Base-by-base conservation (phyloP, 2,113 vertebrate genomes). In the Trogon surrucura region DNA sequence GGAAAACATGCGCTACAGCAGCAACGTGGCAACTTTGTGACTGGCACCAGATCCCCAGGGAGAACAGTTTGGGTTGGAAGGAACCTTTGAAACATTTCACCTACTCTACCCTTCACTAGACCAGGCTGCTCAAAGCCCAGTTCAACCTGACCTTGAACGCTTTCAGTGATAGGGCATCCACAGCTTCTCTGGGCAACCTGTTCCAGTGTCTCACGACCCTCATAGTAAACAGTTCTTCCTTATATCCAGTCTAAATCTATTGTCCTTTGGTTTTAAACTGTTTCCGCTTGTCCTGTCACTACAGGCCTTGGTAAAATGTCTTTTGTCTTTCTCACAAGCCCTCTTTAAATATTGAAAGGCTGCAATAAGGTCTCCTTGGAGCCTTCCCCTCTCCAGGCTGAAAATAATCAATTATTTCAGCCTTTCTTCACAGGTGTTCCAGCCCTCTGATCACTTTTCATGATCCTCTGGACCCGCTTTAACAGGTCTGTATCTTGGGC, bases 391-490 rank as follows among this genome's bases (percentile, higher is more conserved):
- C 23, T 84, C 21, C 23, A 57, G 26, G 20, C 10, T 87, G 56
- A 89, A 58, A 13, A 71, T 32, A 3, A 15, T 9, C 15, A 65
- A 9, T 45, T 89, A 47, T 57, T 41, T 78, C 51, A 36, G 41
- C 45, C 32, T 66, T 62, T 81, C 47, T n/a, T 34, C 25, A 20
- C 0, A 16, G 14, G 10, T 67, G 25, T 32, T 88, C 22, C 48
- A 90, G 30, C 27, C 29, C 16, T 10, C 9, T 38, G 34, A 57
- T 60, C 3, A 36, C 56, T 45, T 85, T 72, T 38, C 2, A 0
- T 38, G 50, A 3, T 16, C 1, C 25, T 47, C 53, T 89, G 65
- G 36, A 51, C 79, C 18, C 0, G 0, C 29, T 73, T 22, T 13
- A 34, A 66, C 0, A 1, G 16, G 26, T 83, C 57, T 20, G 4